Evolutionary conservation across 1,140 invertebrate genomes (phyloP), one percentile per base, ranked within the genome.

Genomic region (Brachionus paranguensis): DNA sequence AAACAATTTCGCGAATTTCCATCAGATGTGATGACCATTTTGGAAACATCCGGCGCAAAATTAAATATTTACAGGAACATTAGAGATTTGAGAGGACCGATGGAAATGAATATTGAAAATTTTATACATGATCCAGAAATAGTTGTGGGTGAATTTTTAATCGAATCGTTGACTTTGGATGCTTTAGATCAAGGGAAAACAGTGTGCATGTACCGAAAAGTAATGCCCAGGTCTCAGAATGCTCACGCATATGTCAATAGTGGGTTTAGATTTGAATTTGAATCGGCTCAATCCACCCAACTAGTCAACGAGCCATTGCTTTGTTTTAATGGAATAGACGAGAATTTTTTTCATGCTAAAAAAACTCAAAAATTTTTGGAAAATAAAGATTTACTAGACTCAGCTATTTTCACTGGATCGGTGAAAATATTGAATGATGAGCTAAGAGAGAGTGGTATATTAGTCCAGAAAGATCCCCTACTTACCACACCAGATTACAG

Each of bases 1-100:
- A 92, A 94, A 85, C 86, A 88, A 6, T 90, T 93, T 85, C 89
- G 88, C 1, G 91, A 93, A 84, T 95, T 94, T 87, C 93, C 92
- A 1, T 95, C 94, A 6, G 78, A 81, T 68, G 33, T 81, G 20
- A 24, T 68, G 27, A 20, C 17, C 11, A 60, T 81, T 64, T 41
- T 81, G 17, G 78, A 81, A 68, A 17, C 27, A n/a, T 20, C 10
- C 0, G 53, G 3, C 3, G 55, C 78, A 8, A 64, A 12, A 27
- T 14, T 81, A 10, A 68, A 64, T 47, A 27, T 81, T 29, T 47
- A 17, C 53, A 60, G 33, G 53, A 81, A 17, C 33, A 64, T 14
- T 29, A 81, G 27, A 11, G 6, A 11, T 37, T 37, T 37, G 33
- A 37, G 5, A 0, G 6, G 33, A 37, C 33, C 33, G 6, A 37